Percentiles rank a stretch among this genome's conserved stretches.
phyloP scores from a whole-genome alignment of 1,140 invertebrate genomes.

The Euura lappo region DNA sequence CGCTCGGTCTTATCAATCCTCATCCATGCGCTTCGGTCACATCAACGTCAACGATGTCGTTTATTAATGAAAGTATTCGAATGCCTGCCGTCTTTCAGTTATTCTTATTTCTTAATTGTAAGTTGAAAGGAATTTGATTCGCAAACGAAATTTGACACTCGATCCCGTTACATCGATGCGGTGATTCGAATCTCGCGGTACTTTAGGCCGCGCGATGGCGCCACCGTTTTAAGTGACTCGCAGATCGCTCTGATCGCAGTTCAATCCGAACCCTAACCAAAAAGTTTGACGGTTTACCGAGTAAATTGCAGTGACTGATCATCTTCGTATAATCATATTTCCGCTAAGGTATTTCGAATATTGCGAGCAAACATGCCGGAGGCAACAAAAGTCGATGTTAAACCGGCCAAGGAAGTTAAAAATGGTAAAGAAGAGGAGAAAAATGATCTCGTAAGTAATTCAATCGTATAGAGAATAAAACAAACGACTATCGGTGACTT shows the following conservation, averaged over 20 bases:
- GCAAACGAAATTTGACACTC: too few species aligned
- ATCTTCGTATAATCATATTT: neutral
- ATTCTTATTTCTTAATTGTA: too few species aligned
- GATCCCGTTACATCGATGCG: too few species aligned
- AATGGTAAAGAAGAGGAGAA: conserved; percentile 57
- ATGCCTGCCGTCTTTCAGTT: too few species aligned
- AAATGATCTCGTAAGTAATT: conserved; percentile 49
- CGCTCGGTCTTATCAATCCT: too few species aligned
- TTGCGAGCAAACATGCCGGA: conserved; percentile 50
- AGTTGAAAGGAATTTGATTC: too few species aligned
- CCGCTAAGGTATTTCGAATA: neutral
- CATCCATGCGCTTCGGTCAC: too few species aligned
- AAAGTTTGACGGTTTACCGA: conserved; percentile 1
- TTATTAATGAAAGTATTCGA: too few species aligned
- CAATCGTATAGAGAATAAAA: neutral
- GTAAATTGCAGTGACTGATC: neutral
- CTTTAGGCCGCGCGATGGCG: neutral
- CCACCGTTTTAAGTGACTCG: neutral
- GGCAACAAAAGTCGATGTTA: conserved; percentile 47
- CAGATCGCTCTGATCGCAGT: neutral
- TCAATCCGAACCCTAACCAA: neutral
- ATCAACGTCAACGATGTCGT: too few species aligned
- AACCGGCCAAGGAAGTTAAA: conserved; percentile 48
- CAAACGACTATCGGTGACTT: conserved; percentile 15
- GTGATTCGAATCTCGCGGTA: neutral